phyloP scores from a whole-genome alignment of 2,888 invertebrate genomes.

The Heliconius cydno region DNA sequence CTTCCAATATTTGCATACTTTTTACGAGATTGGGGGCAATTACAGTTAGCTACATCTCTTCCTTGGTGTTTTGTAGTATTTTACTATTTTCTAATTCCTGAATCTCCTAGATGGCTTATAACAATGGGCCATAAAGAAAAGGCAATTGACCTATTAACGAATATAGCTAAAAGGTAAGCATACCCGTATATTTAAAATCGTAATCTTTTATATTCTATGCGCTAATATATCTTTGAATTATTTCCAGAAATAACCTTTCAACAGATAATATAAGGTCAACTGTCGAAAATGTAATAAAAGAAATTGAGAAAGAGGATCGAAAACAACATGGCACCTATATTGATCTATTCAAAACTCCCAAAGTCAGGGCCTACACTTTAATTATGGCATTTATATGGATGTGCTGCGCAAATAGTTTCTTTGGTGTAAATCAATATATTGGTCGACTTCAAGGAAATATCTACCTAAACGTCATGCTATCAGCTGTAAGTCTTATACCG shows the following conservation, averaged over 20 bases:
- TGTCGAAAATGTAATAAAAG: constrained; percentile 67
- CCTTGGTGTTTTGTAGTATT: constrained; percentile 81
- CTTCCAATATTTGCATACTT: constrained; percentile 84
- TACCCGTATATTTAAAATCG: background rate
- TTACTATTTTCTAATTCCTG: constrained; percentile 88
- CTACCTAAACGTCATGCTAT: constrained; percentile 90
- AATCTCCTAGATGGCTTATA: constrained; percentile 91
- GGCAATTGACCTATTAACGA: constrained; percentile 85
- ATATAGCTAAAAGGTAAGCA: constrained; percentile 82
- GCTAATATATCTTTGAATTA: background rate
- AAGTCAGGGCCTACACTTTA: constrained; percentile 86
- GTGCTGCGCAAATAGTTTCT: constrained; percentile 91
- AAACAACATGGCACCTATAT: constrained; percentile 70
- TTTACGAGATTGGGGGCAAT: constrained; percentile 83
- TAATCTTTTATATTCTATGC: background rate
- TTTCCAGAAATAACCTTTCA: constrained; percentile 73
- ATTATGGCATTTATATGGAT: constrained; percentile 89
- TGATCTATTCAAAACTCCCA: constrained; percentile 87
- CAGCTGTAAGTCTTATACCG: constrained; percentile 75
- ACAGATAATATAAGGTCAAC: constrained; percentile 62
- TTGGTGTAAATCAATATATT: constrained; percentile 91
- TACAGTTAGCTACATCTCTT: constrained; percentile 82
- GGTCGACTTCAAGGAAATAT: constrained; percentile 89
- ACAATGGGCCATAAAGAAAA: constrained; percentile 85
- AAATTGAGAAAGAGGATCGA: constrained; percentile 50